Base-by-base conservation (phyloP, 2,888 invertebrate genomes). In the Rhagium mordax region DNA sequence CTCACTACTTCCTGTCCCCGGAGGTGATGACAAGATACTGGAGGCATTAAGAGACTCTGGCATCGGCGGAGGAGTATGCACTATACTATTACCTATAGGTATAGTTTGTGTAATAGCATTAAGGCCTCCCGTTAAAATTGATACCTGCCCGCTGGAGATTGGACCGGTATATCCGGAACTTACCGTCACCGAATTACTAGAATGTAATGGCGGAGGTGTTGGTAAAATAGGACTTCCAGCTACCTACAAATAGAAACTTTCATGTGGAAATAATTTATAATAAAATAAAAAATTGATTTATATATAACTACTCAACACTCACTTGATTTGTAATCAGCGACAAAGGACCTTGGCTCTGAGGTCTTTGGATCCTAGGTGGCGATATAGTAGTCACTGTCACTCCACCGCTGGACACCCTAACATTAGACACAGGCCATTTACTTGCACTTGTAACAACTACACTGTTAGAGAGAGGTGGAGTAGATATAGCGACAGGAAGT, bases 301-400 rank as follows among this genome's bases (percentile, higher is more conserved):
- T 48, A 16, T n/a, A 18, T 7, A 53, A 20, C 1, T 18, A 24
- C 24, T 49, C 33, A 62, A 8, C 20, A n/a, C 80, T 78, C 79
- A 87, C 86, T 78, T 86, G 85, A 74, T 82, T 86, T 20, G 82
- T 80, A 66, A 84, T 81, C 53, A 87, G 76, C 8, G 86, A 83
- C 29, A 88, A 74, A 81, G 92, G 89, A 80, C 93, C 89, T 87
- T 92, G 89, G 84, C 91, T 88, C 78, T 88, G 88, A 60, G 90
- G 89, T 77, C 90, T 86, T 78, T 89, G 89, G 70, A 87, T 85
- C 71, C 86, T 84, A 16, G 89, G 88, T 3, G 90, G 90, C 3
- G 91, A 91, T 67, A 90, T 90, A n/a, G 90, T 91, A 51, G 93
- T 92, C 13, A 93, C 93, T 0, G 93, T 93, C 0, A 93, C 91